A percentile compares a stretch with the other conserved stretches of the same genome.
These are phyloP conservation scores for Brenthis hecate DNA, from an alignment of 2,888 invertebrate species.

Conservation along the genomic window DNA sequence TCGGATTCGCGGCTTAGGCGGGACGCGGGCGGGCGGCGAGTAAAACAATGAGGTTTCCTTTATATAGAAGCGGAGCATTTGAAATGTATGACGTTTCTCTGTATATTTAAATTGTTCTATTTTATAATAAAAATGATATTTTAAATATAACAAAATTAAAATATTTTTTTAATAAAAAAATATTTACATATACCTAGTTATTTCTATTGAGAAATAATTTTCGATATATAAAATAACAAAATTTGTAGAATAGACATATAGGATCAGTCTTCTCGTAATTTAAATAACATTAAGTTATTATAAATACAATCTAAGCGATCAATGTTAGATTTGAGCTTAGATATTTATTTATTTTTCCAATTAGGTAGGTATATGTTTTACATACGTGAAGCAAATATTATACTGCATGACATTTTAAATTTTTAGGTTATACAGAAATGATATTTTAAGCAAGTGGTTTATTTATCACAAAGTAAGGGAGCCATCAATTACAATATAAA, in stretches of 20 bases:
- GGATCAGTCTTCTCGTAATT: no score
- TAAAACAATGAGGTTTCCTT: constrained; percentile 42
- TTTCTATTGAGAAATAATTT: no score
- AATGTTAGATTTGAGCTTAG: background rate
- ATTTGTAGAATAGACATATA: background rate
- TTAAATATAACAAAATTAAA: background rate
- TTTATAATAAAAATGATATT: constrained; percentile 8
- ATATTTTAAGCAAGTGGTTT: no score
- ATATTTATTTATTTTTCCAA: background rate
- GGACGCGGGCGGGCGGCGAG: constrained; percentile 28
- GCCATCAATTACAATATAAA: no score
- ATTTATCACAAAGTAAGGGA: no score
- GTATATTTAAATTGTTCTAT: constrained; percentile 24
- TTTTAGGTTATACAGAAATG: no score
- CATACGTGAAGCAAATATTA: no score
- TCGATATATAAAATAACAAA: background rate
- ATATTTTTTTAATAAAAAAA: background rate
- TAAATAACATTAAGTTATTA: no score
- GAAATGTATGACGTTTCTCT: constrained; percentile 31
- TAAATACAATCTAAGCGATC: constrained; percentile 1
- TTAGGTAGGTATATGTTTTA: no score
- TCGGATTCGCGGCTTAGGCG: constrained; percentile 53
- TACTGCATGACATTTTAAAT: no score
- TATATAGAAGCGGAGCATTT: constrained; percentile 35
- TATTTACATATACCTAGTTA: no score